These are phyloP conservation scores for Dioctria linearis DNA, from an alignment of 2,888 invertebrate species.

Conservation along the genomic window DNA sequence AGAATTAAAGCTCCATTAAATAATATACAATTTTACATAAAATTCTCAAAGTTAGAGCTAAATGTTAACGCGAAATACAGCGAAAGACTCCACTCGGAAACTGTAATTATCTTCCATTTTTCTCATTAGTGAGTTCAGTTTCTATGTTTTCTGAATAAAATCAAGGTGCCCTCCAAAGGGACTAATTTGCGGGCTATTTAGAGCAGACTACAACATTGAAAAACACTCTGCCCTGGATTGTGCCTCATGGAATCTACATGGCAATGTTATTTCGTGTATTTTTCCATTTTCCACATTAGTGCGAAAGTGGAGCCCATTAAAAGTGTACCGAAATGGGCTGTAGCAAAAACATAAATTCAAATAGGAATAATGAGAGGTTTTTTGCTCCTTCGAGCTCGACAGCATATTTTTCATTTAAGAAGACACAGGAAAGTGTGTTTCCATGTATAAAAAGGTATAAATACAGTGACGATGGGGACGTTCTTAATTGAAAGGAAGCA, in stretches of 20 bases:
- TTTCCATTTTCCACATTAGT: constrained; percentile 45
- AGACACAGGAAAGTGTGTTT: constrained; percentile 47
- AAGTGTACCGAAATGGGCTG: constrained; percentile 46
- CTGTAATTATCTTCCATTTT: constrained; percentile 38
- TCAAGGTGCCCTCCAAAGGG: constrained; percentile 18
- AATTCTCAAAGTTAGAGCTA: too few species aligned
- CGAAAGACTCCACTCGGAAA: background rate
- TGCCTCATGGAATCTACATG: background rate
- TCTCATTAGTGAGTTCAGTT: constrained; percentile 26
- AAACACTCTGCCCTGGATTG: constrained; percentile 30
- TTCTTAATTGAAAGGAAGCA: constrained; percentile 29
- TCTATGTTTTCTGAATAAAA: background rate
- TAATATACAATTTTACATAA: too few species aligned
- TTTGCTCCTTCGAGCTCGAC: constrained; percentile 15
- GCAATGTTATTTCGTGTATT: constrained; percentile 1
- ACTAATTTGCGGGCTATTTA: constrained; percentile 49
- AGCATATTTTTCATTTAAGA: constrained; percentile 43
- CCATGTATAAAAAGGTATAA: constrained; percentile 35
- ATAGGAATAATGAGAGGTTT: constrained; percentile 32
- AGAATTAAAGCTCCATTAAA: too few species aligned
- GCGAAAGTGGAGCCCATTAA: constrained; percentile 49
- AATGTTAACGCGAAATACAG: background rate
- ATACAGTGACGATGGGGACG: constrained; percentile 1
- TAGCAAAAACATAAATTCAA: constrained; percentile 45
- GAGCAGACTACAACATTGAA: constrained; percentile 34